A percentile compares a stretch with the other conserved stretches of the same genome.
These are phyloP conservation scores for Eumacrocentrus americanus DNA, from an alignment of 2,888 invertebrate genomes.

Conservation along the genomic window DNA sequence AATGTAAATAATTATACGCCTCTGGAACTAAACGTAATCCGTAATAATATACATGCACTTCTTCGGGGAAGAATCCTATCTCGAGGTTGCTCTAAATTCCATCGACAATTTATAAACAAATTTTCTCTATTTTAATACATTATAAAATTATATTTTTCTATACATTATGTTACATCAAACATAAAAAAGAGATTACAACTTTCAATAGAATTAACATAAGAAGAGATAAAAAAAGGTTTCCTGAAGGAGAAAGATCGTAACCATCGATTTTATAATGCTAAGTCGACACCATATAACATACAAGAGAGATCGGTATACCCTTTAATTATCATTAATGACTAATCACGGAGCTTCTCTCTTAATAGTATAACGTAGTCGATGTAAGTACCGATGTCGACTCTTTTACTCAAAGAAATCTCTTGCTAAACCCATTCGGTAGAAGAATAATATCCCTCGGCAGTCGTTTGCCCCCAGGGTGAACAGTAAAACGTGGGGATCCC, in stretches of 20 bases:
- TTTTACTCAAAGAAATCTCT: neutral
- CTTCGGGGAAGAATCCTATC: constrained; percentile 4
- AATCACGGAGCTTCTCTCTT: too few relatives aligned
- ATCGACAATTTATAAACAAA: neutral
- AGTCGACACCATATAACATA: too few relatives aligned
- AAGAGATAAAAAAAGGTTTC: neutral
- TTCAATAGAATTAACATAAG: neutral
- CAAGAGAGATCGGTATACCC: neutral
- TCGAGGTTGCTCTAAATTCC: constrained; percentile 17
- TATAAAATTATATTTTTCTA: neutral
- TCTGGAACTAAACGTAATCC: constrained; percentile 8
- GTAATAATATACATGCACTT: too few relatives aligned
- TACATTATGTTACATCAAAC: neutral
- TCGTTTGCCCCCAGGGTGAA: neutral
- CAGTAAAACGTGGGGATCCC: constrained; percentile 14
- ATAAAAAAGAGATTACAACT: neutral
- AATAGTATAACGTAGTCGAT: neutral
- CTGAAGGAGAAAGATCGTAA: neutral
- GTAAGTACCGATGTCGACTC: neutral
- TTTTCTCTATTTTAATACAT: neutral
- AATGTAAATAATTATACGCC: constrained; percentile 25
- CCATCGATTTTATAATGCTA: neutral
- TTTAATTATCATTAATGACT: neutral
- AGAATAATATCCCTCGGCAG: neutral
- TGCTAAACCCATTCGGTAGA: neutral